Percentiles rank a stretch among this genome's conserved stretches.
Evolutionary conservation across 2,797 vertebrate species (phyloP).

Genomic region (Phrynocephalus guinanensis): DNA sequence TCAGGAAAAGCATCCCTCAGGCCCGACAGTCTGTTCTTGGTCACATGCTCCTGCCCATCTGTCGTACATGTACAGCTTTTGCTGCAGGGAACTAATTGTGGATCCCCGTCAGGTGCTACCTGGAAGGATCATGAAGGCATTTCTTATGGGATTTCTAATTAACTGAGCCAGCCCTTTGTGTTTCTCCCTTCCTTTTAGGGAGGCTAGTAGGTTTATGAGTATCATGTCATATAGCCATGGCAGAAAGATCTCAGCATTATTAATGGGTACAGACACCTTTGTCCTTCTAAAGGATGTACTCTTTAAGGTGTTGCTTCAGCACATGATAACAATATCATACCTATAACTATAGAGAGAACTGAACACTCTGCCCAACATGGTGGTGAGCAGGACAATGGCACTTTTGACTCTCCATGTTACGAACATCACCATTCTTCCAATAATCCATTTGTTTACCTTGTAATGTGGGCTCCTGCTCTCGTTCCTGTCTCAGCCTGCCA

Average conservation of each 20-base stretch:
- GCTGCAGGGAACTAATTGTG: not conserved
- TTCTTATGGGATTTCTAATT: not conserved
- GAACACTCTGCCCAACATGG: not conserved
- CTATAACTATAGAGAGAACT: not conserved
- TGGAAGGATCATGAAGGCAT: not conserved
- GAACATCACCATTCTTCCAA: not conserved
- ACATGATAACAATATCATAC: not conserved
- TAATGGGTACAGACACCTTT: no score
- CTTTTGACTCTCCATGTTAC: no score
- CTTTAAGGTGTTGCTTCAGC: no score
- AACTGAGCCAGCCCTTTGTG: not conserved
- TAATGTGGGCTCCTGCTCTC: not conserved
- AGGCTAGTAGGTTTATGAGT: no score
- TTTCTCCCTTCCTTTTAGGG: not conserved
- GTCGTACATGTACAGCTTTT: not conserved
- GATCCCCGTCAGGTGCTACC: not conserved
- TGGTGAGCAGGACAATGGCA: not conserved
- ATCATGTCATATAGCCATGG: no score
- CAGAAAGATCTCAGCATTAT: not conserved
- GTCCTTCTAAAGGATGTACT: no score
- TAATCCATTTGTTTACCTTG: not conserved
- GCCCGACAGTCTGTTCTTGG: not conserved
- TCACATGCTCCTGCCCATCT: not conserved
- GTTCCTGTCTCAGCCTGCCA: not conserved
- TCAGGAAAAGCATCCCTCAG: not conserved